Percentiles rank a stretch among this genome's conserved stretches.
Conservation (phyloP, 2,797 vertebrate genomes). For the Enteromius treurensis region DNA sequence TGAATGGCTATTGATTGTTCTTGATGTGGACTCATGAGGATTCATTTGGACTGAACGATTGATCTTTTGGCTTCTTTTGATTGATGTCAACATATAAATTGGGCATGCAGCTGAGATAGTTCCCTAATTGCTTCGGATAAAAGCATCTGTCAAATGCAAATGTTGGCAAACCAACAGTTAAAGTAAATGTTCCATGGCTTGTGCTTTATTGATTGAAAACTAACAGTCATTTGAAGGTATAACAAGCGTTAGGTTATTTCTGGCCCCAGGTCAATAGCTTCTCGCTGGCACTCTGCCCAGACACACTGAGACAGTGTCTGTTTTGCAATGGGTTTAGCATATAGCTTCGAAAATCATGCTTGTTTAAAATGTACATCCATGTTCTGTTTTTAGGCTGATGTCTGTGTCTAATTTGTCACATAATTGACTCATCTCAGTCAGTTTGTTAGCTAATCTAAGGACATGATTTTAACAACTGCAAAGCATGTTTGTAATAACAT, state of each 20-base stretch:
- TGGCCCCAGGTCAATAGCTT: background rate
- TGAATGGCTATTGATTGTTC: background rate
- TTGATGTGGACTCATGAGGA: slow-evolving; percentile 17
- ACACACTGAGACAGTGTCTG: background rate
- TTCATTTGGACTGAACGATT: slow-evolving; percentile 1
- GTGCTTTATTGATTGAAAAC: slow-evolving; percentile 1
- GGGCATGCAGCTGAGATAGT: background rate
- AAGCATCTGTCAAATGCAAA: slow-evolving; percentile 19
- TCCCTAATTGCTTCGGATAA: background rate
- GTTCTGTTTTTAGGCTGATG: background rate
- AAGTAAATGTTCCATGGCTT: slow-evolving; percentile 9
- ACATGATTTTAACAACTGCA: background rate
- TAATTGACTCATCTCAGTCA: background rate
- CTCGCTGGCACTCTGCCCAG: background rate
- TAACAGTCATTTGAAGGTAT: background rate
- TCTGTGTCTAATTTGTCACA: background rate
- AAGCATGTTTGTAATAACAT: too few species aligned
- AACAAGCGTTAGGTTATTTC: background rate
- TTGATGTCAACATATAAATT: background rate
- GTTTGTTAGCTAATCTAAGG: background rate
- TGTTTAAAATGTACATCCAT: background rate
- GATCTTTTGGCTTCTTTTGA: background rate
- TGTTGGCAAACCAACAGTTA: background rate
- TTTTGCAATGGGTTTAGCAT: background rate
- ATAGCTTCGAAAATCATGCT: background rate